Evolutionary conservation across 2,797 vertebrate species (phyloP), one percentile per base, ranked within the genome.

Genomic region (Sebastes minor): DNA sequence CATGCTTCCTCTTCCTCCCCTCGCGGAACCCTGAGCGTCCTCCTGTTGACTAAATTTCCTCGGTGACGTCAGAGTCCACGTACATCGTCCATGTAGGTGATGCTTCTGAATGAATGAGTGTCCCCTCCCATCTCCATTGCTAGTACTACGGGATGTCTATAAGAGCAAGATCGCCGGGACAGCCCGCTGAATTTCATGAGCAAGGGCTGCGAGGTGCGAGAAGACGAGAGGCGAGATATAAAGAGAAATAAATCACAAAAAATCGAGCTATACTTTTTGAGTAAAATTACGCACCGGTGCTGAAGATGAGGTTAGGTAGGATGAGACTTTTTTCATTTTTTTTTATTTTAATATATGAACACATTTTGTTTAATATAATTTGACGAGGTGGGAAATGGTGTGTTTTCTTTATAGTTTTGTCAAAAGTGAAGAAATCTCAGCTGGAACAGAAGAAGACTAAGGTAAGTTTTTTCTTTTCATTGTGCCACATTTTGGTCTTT

Each of bases 61-160:
- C 87, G 87, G 92, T 96, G 96, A 96, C 95, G 95, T 96, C 78
- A 90, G 92, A 93, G 90, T 83, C 84, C 92, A 95, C 96, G 95
- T 96, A 95, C 89, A 89, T 94, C 32, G 85, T 90, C 86, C 83
- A 89, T 90, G 94, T 86, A 92, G 94, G 93, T 95, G 95, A 95
- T 95, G 95, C 94, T 95, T 95, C 90, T 96, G 94, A 95, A 96
- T 96, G 96, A 96, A 96, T 96, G 95, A 96, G 94, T 85, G 90
- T 94, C 94, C 93, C 94, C 95, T 91, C 93, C 92, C 92, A 86
- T 89, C 92, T 85, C 89, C 91, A 90, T 94, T 91, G 87, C 95
- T 95, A 95, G 94, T 96, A 96, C 95, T 96, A 95, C 95, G 88
- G 93, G 87, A 87, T 93, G 90, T 94, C 95, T 96, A 96, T 96